A percentile compares a stretch with the other conserved stretches of the same genome.
These are phyloP conservation scores for Dysmachus trigonus DNA, from an alignment of 2,888 invertebrate species.

Conservation along the genomic window DNA sequence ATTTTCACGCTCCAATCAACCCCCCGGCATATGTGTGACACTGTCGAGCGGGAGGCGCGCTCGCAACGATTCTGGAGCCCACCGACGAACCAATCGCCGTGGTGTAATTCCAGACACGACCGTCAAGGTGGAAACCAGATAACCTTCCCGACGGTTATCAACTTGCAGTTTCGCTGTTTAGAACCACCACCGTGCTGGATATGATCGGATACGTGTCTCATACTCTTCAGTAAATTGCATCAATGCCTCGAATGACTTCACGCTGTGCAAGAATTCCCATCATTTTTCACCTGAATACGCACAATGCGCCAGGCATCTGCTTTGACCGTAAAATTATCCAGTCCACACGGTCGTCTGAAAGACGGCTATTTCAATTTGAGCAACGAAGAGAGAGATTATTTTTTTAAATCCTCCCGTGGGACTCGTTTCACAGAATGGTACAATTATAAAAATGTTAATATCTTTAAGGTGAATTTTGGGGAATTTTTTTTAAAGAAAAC, in stretches of 20 bases:
- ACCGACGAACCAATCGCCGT: conserved; percentile 5
- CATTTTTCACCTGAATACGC: conserved; percentile 1
- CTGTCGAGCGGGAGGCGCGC: background rate
- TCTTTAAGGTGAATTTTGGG: too few species aligned
- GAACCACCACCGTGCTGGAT: background rate
- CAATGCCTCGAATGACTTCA: background rate
- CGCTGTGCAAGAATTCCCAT: background rate
- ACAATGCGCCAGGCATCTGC: background rate
- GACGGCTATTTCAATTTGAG: background rate
- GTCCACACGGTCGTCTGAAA: background rate
- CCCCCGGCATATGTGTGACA: background rate
- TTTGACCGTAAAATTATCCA: background rate
- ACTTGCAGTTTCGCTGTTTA: conserved; percentile 33
- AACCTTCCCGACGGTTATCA: conserved; percentile 32
- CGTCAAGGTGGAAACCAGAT: conserved; percentile 37
- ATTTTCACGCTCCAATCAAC: conserved; percentile 40
- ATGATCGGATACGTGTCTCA: background rate
- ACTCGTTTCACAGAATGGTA: background rate
- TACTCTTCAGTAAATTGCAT: background rate
- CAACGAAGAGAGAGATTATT: too few species aligned
- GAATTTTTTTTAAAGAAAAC: too few species aligned
- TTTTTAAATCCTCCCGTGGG: too few species aligned
- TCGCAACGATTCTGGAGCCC: background rate
- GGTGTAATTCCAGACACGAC: conserved; percentile 33
- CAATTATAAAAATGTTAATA: too few species aligned